Base-by-base conservation (phyloP, 2,888 invertebrate genomes). In the Eubasilissa splendida region DNA sequence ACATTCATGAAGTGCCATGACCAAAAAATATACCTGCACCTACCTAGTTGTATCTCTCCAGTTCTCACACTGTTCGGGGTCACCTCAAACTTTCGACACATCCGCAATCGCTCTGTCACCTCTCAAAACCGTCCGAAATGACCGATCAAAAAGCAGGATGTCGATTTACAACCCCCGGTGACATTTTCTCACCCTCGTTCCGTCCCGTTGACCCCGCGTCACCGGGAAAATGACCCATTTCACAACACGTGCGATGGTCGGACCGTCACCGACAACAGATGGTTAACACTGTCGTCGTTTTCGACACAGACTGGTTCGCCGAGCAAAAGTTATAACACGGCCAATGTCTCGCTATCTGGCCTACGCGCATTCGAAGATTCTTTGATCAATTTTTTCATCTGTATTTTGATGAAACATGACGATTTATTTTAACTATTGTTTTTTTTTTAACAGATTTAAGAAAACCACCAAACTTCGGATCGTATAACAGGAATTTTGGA, bases 251-350 rank as follows among this genome's bases (percentile, higher is more conserved):
- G 68, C 1, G 22, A 22, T 58, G 58, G n/a, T 10, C n/a, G 42
- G 7, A 42, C 4, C 10, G 12, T 3, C 33, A 11, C 12, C 33
- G 52, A 12, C 50, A 70, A 31, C 70, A 70, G 70, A 70, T 70
- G 70, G 70, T n/a, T 22, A 70, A 31, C 54, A 14, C 68, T 68
- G n/a, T 68, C 68, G 68, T 52, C 68, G 70, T 70, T 70, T 70
- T 70, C 70, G 70, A 70, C 53, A 70, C 70, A 31, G 54, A 70
- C 70, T 53, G 54, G 70, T 70, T 54, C 70, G 70, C 31, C 22
- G 5, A 52, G 54, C 54, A 4, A 53, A 53, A 10, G 70, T 11
- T 22, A 54, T 12, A 53, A 53, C 70, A 54, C 31, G 70, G 70
- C 70, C 70, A 54, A 70, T 70, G 70, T 70, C 70, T 70, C 70